Percentiles rank a stretch among this genome's conserved stretches.
phyloP scores from a whole-genome alignment of 2,113 vertebrate genomes.

The Dermatemys mawii region DNA sequence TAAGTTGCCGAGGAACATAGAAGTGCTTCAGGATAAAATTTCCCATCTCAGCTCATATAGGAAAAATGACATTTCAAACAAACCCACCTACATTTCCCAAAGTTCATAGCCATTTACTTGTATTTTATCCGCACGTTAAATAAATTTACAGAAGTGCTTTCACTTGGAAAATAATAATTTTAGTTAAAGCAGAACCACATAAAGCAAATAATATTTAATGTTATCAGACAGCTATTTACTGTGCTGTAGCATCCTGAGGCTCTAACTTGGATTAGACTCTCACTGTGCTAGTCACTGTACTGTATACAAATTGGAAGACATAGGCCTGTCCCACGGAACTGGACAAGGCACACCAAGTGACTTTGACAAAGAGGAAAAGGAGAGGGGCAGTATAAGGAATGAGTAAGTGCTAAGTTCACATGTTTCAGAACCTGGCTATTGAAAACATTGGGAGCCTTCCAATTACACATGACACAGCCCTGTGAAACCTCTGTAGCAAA shows the following conservation, averaged over 20 bases:
- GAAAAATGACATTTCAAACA: background rate
- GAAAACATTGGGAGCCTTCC: background rate
- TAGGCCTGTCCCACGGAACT: background rate
- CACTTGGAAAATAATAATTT: background rate
- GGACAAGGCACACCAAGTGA: background rate
- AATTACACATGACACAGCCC: background rate
- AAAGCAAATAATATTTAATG: background rate
- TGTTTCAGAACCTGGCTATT: background rate
- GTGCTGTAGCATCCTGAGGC: background rate
- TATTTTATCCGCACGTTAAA: background rate
- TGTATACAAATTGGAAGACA: background rate
- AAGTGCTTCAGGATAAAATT: background rate
- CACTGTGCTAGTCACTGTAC: background rate
- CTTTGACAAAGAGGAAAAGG: accelerated
- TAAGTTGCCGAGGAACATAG: background rate
- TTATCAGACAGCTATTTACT: background rate
- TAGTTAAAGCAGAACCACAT: accelerated
- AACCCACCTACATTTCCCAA: background rate
- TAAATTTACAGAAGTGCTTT: background rate
- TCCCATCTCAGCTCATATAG: background rate
- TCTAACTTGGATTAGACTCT: background rate
- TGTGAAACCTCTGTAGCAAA: background rate
- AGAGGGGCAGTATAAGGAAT: background rate
- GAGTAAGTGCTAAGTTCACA: background rate
- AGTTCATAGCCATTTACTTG: background rate